Base-by-base conservation (phyloP, 2,113 vertebrate species). In the Oenanthe oenanthe region DNA sequence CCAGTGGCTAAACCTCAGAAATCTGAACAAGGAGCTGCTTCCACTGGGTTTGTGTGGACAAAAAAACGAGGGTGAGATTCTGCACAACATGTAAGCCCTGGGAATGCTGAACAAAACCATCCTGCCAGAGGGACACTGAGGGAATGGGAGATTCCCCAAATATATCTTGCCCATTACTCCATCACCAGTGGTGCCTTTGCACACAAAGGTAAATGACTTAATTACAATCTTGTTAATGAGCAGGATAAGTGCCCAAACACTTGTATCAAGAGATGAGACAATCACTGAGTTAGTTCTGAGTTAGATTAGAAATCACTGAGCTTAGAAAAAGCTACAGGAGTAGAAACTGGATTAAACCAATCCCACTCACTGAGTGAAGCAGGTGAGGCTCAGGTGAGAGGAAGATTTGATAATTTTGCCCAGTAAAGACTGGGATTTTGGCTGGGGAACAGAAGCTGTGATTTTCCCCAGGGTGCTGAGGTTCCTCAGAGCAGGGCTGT, bases 1-100 rank as follows among this genome's bases (percentile, higher is more conserved):
- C 3, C 21, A 24, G 13, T 4, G 29, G 40, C 22, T 47, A 54
- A 73, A 68, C 12, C n/a, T 77, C 38, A 57, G 31, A 56, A 43
- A 65, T 34, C 13, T 29, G 42, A 3, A 1, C 4, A 24, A 92
- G 66, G 36, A 92, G 75, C 54, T 43, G 51, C 42, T 92, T 76
- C 54, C 43, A 4, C 13, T 54, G 76, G 45, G 28, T 78, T 22
- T 63, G 57, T 13, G 58, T 18, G 42, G 76, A 24, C 26, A 61
- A 12, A 87, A 45, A 36, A 8, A 25, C 2, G 25, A 6, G 38
- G 8, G 14, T 29, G 57, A 5, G 47, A 6, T 78, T 76, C 29
- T 34, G 38, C 47, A 54, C 6, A 4, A 1, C 9, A 4, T 1
- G 43, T 4, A 61, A 26, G n/a, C 58, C 20, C 4, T 22, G 48